These are phyloP conservation scores for Enchytraeus crypticus DNA, from an alignment of 2,888 invertebrate genomes.

Conservation along the genomic window DNA sequence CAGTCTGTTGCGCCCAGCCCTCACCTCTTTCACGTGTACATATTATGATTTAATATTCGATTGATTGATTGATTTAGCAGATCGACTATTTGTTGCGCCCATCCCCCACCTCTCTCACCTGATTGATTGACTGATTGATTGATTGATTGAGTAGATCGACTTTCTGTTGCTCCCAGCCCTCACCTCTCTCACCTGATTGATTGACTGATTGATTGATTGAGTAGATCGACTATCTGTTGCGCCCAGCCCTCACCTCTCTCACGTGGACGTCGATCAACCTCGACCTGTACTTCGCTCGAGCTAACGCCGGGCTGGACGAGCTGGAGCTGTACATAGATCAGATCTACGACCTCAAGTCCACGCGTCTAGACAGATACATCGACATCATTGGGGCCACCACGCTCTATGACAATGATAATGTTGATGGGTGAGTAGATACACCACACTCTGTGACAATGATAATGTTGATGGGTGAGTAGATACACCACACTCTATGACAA, in stretches of 20 bases:
- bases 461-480: conserved; percentile 7
- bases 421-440: conserved; percentile 32
- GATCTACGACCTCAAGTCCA: conserved; percentile 66
- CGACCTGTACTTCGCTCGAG: conserved; percentile 57
- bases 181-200: too few species aligned
- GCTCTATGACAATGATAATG: conserved; percentile 46
- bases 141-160: too few species aligned
- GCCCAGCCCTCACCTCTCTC: conserved; percentile 66
- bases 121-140: too few species aligned
- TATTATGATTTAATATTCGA: too few species aligned
- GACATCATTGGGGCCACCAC: conserved; percentile 57
- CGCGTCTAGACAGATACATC: conserved; percentile 63
- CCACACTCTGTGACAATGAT: conserved; percentile 50
- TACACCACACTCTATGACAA: conserved; percentile 52
- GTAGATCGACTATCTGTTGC: conserved; percentile 60
- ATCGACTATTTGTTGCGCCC: too few species aligned
- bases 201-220: too few species aligned
- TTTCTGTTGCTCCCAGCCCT: too few species aligned
- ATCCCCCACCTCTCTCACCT: too few species aligned
- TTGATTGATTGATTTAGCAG: too few species aligned
- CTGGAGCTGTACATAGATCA: conserved; percentile 54
- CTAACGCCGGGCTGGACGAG: conserved; percentile 56
- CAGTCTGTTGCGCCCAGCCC: conserved; percentile 63
- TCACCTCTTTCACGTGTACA: conserved; percentile 72
- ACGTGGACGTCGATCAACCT: conserved; percentile 75